These are phyloP conservation scores for Himalopsyche tibetana DNA, from an alignment of 2,888 invertebrate species.

Conservation along the genomic window DNA sequence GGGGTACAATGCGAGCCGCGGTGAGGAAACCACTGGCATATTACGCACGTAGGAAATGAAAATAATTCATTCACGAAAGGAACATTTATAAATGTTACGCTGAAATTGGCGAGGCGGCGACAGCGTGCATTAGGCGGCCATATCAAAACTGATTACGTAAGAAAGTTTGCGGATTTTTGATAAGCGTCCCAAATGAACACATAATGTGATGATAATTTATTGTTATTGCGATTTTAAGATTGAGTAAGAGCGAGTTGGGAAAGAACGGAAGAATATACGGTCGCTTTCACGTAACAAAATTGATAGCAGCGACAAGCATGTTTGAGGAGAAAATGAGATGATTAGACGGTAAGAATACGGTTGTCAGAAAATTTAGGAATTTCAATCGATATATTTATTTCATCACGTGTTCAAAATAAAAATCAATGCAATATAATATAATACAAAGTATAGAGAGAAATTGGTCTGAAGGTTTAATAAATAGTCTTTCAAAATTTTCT, in stretches of 20 bases:
- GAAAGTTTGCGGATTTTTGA: background rate
- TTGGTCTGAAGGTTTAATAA: no score
- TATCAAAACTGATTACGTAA: slow-evolving; percentile 11
- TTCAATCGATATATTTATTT: background rate
- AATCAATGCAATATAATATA: no score
- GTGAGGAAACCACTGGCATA: background rate
- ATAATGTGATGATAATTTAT: background rate
- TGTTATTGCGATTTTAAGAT: background rate
- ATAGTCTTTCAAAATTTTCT: no score
- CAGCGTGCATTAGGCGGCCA: background rate
- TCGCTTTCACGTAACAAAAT: background rate
- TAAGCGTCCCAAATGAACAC: background rate
- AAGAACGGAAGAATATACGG: background rate
- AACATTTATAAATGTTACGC: background rate
- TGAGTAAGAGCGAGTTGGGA: background rate
- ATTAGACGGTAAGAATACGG: background rate
- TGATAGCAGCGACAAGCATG: background rate
- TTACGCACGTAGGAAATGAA: slow-evolving; percentile 14
- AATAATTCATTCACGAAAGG: slow-evolving; percentile 3
- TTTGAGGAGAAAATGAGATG: background rate
- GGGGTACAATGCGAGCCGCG: slow-evolving; percentile 1
- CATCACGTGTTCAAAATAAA: background rate
- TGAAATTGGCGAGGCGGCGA: background rate
- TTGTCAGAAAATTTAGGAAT: background rate
- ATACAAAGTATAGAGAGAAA: no score